Conservation (phyloP, 2,888 invertebrate genomes). For the Desoria tigrina region DNA sequence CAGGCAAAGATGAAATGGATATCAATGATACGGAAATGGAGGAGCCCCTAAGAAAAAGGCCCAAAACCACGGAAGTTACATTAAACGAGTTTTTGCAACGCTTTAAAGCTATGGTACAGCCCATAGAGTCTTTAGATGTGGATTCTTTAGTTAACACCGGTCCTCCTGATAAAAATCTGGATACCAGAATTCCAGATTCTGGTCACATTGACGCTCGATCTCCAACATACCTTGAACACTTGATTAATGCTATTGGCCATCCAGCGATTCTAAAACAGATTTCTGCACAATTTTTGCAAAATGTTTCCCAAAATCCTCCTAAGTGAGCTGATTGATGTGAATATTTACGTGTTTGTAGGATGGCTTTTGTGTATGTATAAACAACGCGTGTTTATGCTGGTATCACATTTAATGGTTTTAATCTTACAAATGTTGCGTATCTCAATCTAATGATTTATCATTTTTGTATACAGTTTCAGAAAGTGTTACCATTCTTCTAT, state of each 20-base stretch:
- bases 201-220: slow-evolving; percentile 3
- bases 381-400: too few species aligned
- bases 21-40: not conserved
- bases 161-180: too few species aligned
- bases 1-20: slow-evolving; percentile 1
- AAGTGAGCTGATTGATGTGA: slow-evolving; percentile 14
- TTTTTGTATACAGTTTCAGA: too few species aligned
- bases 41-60: slow-evolving; percentile 3
- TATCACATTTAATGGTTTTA: too few species aligned
- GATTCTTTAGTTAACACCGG: too few species aligned
- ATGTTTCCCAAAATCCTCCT: slow-evolving; percentile 33
- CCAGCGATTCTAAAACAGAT: slow-evolving; percentile 45
- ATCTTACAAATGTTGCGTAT: too few species aligned
- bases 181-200: too few species aligned
- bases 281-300: slow-evolving; percentile 38
- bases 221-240: slow-evolving; percentile 39
- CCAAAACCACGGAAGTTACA: not conserved
- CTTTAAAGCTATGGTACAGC: not conserved
- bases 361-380: too few species aligned
- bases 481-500: too few species aligned
- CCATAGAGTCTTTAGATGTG: too few species aligned
- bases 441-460: too few species aligned
- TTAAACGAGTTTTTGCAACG: not conserved
- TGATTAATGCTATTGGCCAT: slow-evolving; percentile 49
- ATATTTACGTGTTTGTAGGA: too few species aligned